These are phyloP conservation scores for Porphyrio hochstetteri DNA, from an alignment of 2,113 vertebrate genomes.

Conservation along the genomic window DNA sequence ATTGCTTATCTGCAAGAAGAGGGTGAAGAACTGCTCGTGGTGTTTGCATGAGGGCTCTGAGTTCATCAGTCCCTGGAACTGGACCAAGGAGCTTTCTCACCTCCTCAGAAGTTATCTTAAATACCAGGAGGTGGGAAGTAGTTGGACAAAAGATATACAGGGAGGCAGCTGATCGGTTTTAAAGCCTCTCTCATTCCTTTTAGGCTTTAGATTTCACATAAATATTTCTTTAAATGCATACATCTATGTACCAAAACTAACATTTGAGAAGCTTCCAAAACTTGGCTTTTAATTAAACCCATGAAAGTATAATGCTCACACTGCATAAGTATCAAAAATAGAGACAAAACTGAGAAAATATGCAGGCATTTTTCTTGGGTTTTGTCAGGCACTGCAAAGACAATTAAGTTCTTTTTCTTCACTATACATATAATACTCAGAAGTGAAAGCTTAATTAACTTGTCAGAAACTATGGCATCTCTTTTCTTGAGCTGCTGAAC, in stretches of 20 bases:
- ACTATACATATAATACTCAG: slow-evolving; percentile 79
- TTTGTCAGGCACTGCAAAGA: slow-evolving; percentile 81
- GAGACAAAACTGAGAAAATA: slow-evolving; percentile 77
- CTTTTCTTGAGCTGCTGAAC: slow-evolving; percentile 78
- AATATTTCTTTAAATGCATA: slow-evolving; percentile 53
- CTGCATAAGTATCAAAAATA: slow-evolving; percentile 76
- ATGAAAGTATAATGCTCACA: slow-evolving; percentile 60
- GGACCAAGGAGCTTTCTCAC: background rate
- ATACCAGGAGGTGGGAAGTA: background rate
- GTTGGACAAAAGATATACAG: background rate
- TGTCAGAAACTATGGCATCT: slow-evolving; percentile 79
- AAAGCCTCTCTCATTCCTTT: background rate
- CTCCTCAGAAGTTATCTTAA: background rate
- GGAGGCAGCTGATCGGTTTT: background rate
- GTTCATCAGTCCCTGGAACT: background rate
- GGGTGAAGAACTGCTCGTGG: background rate
- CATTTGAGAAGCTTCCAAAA: slow-evolving; percentile 55
- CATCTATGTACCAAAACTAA: slow-evolving; percentile 45
- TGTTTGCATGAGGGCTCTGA: accelerated
- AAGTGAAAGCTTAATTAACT: slow-evolving; percentile 86
- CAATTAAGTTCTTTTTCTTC: slow-evolving; percentile 81
- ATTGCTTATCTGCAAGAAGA: too few species aligned
- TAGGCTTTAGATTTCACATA: slow-evolving; percentile 17
- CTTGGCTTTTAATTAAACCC: slow-evolving; percentile 62
- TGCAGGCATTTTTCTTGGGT: slow-evolving; percentile 77